These are phyloP conservation scores for Phortica magna DNA, from an alignment of 2,888 invertebrate genomes.

Conservation along the genomic window DNA sequence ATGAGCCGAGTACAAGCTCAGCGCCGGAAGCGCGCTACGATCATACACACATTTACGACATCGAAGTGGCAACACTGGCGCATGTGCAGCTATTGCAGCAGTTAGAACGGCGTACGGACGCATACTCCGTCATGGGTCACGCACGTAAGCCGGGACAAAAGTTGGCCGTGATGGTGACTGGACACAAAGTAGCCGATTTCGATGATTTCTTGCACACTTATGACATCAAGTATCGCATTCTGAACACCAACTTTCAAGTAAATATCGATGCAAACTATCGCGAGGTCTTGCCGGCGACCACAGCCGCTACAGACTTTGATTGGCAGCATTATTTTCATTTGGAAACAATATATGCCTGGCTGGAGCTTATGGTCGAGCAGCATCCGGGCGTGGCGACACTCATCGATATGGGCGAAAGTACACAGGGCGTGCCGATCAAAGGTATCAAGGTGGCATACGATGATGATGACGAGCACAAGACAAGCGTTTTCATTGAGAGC, in stretches of 20 bases:
- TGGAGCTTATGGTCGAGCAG: conserved; percentile 60
- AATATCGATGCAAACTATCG: conserved; percentile 66
- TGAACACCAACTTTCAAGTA: conserved; percentile 66
- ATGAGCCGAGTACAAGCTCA: background rate
- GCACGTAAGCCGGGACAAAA: conserved; percentile 66
- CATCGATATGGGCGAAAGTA: conserved; percentile 78
- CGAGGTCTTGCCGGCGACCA: conserved; percentile 56
- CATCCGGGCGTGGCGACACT: conserved; percentile 71
- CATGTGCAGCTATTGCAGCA: conserved; percentile 51
- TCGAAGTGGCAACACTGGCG: conserved; percentile 47
- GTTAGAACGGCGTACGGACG: background rate
- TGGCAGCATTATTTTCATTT: conserved; percentile 75
- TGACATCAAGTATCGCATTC: conserved; percentile 64
- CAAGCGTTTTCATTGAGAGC: conserved; percentile 79
- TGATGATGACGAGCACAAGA: conserved; percentile 55
- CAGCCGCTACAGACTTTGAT: conserved; percentile 58
- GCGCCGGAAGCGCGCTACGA: conserved; percentile 7
- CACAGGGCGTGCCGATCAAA: conserved; percentile 78
- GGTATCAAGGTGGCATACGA: conserved; percentile 79
- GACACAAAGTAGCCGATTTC: conserved; percentile 70
- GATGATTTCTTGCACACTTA: conserved; percentile 63
- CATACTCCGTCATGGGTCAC: conserved; percentile 63
- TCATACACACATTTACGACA: conserved; percentile 21
- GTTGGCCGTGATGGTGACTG: conserved; percentile 71
- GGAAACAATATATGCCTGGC: conserved; percentile 74